Base-by-base conservation (phyloP, 2,113 vertebrate species). In the Clarias gariepinus region DNA sequence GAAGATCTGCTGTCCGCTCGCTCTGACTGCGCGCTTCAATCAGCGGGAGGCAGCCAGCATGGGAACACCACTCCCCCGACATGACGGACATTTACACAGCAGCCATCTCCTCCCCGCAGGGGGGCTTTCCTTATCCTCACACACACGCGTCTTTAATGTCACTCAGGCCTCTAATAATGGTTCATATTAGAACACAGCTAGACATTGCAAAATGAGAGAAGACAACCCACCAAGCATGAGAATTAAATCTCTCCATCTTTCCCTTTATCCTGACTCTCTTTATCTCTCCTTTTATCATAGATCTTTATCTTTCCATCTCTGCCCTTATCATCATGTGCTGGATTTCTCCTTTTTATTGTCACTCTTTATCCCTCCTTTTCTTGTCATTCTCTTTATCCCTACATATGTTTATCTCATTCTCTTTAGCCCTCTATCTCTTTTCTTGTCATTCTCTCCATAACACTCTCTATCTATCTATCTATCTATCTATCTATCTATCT, bases 141-240 rank as follows among this genome's bases (percentile, higher is more conserved):
- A 87, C 73, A 53, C 85, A 55, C 86, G 19, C 61, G 30, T 84
- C 91, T 82, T 92, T 92, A 92, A 93, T 92, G 92, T 93, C 90
- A 85, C 81, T 87, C 85, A 90, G 85, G 88, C 91, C 91, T 82
- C 90, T 91, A 86, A 88, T 91, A 86, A 88, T 53, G 80, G 81
- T 15, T 89, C 89, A 93, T 93, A 93, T 93, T 91, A 92, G 83
- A 93, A 93, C 93, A 90, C 90, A 90, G 91, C 90, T 61, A 19
- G 91, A 87, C 85, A 84, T 58, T 85, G 83, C 88, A 87, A 91
- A 90, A 92, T 90, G 53, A 78, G 90, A 91, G 90, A 84, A 92
- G 91, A 93, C 88, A 89, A 89, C 90, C 90, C 87, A 89, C 87
- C 81, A 84, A 88, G 84, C 53, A 73, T 78, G 81, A 85, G 73